Evolutionary conservation across 2,113 vertebrate species (phyloP).

Genomic region (Cyprinodon variegatus): DNA sequence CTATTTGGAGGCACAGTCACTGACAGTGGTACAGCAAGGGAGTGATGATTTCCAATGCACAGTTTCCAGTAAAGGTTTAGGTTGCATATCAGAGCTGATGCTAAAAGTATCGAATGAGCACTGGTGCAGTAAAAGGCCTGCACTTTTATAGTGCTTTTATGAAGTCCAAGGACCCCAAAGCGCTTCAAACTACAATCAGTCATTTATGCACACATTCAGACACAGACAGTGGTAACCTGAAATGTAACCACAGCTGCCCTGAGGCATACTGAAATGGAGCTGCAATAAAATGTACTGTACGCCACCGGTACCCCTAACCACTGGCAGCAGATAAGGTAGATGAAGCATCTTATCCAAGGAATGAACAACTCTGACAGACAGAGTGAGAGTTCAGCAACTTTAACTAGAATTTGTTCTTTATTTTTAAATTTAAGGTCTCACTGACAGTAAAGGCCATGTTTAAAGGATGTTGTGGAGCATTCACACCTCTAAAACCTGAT

Average conservation of each 20-base stretch:
- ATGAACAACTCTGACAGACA: neutral
- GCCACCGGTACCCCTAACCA: too few relatives aligned
- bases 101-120: neutral
- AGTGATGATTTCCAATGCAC: neutral
- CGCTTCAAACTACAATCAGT: too few relatives aligned
- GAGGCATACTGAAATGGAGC: too few relatives aligned
- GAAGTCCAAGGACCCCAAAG: too few relatives aligned
- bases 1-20: conserved; percentile 5
- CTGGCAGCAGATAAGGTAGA: too few relatives aligned
- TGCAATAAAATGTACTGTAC: too few relatives aligned
- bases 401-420: neutral
- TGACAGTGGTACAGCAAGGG: neutral
- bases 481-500: neutral
- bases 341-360: neutral
- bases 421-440: neutral
- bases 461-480: neutral
- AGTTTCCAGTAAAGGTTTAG: neutral
- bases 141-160: too few relatives aligned
- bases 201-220: too few relatives aligned
- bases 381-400: too few relatives aligned
- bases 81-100: neutral
- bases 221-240: too few relatives aligned
- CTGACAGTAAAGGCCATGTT: neutral
- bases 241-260: too few relatives aligned
- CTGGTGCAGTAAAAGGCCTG: too few relatives aligned